These are phyloP conservation scores for Actinopyga echinites DNA, from an alignment of 53 echinoderm and acorn worm genomes.

Conservation along the genomic window DNA sequence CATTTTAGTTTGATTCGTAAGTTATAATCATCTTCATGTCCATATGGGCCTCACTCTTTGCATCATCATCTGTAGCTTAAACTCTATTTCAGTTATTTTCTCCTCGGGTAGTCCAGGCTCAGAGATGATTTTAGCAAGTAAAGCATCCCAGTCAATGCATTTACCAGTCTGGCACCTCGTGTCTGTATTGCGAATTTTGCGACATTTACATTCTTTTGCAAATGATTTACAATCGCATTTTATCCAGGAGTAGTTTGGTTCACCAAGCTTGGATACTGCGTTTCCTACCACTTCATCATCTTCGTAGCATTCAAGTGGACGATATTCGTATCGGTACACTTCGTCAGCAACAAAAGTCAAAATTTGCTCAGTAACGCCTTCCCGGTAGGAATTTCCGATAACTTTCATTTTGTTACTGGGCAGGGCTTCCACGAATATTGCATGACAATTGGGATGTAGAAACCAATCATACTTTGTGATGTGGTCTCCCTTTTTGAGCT, in stretches of 20 bases:
- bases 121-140: neutral
- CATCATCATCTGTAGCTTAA: neutral
- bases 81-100: neutral
- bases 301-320: neutral
- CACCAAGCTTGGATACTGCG: neutral
- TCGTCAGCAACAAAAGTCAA: neutral
- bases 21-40: neutral
- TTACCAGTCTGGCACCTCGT: neutral
- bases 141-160: neutral
- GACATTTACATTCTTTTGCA: slow-evolving; percentile 22
- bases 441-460: slow-evolving; percentile 28
- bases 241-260: slow-evolving; percentile 5
- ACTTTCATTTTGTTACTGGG: slow-evolving; percentile 6
- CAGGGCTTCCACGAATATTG: slow-evolving; percentile 6
- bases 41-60: neutral
- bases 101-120: slow-evolving; percentile 5
- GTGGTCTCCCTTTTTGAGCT: slow-evolving; percentile 14
- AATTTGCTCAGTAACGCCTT: slow-evolving; percentile 6
- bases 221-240: slow-evolving; percentile 3
- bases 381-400: neutral
- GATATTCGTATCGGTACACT: slow-evolving; percentile 17
- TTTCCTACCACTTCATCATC: neutral
- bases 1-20: no score
- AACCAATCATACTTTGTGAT: slow-evolving; percentile 33
- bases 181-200: neutral